Evolutionary conservation across 2,888 invertebrate genomes (phyloP), one percentile per base, ranked within the genome.

Genomic region (Uropetala carovei): DNA sequence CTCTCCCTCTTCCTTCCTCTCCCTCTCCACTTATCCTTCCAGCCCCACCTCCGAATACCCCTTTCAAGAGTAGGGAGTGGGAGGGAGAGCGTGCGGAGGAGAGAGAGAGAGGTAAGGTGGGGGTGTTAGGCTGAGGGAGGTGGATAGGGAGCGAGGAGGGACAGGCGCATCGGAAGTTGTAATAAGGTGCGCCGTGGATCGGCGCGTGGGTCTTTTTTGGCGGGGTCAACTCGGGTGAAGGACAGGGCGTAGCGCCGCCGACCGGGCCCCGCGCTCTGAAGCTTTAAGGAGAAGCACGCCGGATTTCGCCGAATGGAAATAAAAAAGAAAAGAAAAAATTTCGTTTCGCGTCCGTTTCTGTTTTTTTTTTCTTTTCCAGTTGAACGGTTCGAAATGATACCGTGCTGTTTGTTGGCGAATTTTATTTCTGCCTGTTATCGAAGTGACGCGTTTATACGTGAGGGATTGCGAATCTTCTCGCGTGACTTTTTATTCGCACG

Each of bases 151-250:
- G 27, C 30, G 60, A 8, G 60, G 16, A 18, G 86, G 27, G 27
- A 30, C 14, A 43, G 16, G 89, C 68, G 64, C 89, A 89, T 89
- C 89, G 89, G 64, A 89, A 89, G 89, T 64, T 64, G 64, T 89
- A 68, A 89, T 89, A 60, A 30, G 89, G 89, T 89, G 89, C 89
- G 89, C 89, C 60, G 89, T 68, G 64, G 64, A 89, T 68, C 64
- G 64, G 64, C 89, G 89, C 89, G 64, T 64, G 14, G 43, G 89
- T 89, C 43, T 89, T 89, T 64, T 43, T 18, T 64, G 30, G 60
- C 64, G 43, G 89, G 89, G 89, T 89, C 89, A 89, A 89, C 89
- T 89, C 64, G 89, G 89, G 89, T 89, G 89, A 89, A 89, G 89
- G 89, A 89, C 89, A 89, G 89, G 89, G 89, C 64, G 89, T 60